phyloP scores from a whole-genome alignment of 1,140 invertebrate species.

The Listronotus oregonensis region DNA sequence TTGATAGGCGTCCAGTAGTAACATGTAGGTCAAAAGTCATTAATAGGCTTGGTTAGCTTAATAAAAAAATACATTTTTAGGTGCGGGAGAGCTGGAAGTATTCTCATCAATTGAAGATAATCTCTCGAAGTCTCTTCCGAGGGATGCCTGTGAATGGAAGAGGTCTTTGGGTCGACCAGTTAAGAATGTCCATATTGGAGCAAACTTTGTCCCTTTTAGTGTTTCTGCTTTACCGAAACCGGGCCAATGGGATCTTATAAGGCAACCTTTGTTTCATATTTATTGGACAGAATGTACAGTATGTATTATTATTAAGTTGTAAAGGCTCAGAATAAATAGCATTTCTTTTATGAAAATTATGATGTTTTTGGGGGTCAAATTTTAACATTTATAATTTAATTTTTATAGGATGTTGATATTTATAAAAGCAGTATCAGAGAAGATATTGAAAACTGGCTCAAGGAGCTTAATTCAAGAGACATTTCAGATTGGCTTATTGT shows the following conservation, averaged over 20 bases:
- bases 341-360: too few species aligned
- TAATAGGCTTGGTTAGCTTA: slow-evolving; percentile 8
- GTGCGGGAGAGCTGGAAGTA: slow-evolving; percentile 85
- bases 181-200: slow-evolving; percentile 83
- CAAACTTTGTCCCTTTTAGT: slow-evolving; percentile 82
- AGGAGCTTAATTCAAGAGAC: slow-evolving; percentile 72
- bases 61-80: slow-evolving; percentile 59
- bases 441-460: slow-evolving; percentile 87
- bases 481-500: slow-evolving; percentile 94
- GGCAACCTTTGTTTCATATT: slow-evolving; percentile 90
- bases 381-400: too few species aligned
- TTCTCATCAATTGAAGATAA: slow-evolving; percentile 81
- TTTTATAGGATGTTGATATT: slow-evolving; percentile 82
- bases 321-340: too few species aligned
- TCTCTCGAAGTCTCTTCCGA: slow-evolving; percentile 77
- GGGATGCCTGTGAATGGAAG: slow-evolving; percentile 88
- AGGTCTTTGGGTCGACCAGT: slow-evolving; percentile 80
- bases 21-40: slow-evolving; percentile 49
- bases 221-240: slow-evolving; percentile 73
- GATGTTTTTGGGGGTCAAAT: too few species aligned
- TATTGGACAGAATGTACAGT: slow-evolving; percentile 94
- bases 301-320: slow-evolving; percentile 53
- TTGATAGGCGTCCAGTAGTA: slow-evolving; percentile 50
- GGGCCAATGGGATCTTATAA: slow-evolving; percentile 71
- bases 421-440: slow-evolving; percentile 87